These are phyloP conservation scores for Acomys russatus DNA, from an alignment of 2,797 vertebrate genomes.

Conservation along the genomic window DNA sequence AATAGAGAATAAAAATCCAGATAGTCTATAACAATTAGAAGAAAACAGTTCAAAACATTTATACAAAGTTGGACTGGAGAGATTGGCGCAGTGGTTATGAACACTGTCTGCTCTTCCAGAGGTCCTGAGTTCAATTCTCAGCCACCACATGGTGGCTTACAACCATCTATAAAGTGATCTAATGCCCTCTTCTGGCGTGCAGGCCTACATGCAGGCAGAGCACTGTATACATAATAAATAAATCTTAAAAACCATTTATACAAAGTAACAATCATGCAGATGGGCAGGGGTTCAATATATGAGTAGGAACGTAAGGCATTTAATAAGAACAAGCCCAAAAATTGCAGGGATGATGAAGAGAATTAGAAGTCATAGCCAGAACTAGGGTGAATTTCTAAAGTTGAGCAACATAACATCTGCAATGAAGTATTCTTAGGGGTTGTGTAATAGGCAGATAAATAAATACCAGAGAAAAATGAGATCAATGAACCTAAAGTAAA, in stretches of 20 bases:
- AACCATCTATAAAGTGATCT: too few relatives aligned
- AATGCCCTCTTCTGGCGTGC: too few relatives aligned
- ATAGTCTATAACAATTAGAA: neutral
- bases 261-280: neutral
- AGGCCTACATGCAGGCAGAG: too few relatives aligned
- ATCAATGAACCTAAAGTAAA: neutral
- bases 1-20: neutral
- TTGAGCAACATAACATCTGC: neutral
- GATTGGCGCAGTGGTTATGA: too few relatives aligned
- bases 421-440: neutral
- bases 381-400: conserved; percentile 10
- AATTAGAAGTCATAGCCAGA: conserved; percentile 7
- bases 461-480: neutral
- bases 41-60: neutral
- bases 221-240: too few relatives aligned
- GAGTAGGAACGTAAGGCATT: neutral
- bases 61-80: neutral
- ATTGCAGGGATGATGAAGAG: neutral
- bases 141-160: too few relatives aligned
- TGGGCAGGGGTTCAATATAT: neutral
- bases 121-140: too few relatives aligned
- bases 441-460: neutral
- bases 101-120: too few relatives aligned
- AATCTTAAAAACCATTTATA: neutral
- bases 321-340: neutral